Percentiles rank a stretch among this genome's conserved stretches.
Conservation (phyloP, 2,797 vertebrate species). For the Echiichthys vipera region DNA sequence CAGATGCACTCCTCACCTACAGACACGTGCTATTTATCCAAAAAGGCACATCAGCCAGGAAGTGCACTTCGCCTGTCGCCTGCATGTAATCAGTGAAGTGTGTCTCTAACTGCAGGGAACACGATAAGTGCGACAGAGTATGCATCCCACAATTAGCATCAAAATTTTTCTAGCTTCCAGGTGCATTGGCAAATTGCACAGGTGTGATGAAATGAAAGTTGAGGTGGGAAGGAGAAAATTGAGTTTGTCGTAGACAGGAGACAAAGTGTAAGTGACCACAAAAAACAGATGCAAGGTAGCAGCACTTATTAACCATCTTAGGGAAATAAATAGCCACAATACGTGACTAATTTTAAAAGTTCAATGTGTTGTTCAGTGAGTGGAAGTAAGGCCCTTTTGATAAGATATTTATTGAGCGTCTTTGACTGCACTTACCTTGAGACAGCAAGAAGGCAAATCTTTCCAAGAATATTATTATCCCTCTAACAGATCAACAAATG, state of each 20-base stretch:
- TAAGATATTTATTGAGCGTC: conserved; percentile 31
- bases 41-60: conserved; percentile 39
- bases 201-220: conserved; percentile 56
- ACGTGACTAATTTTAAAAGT: conserved; percentile 34
- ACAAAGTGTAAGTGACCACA: not conserved
- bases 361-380: conserved; percentile 10
- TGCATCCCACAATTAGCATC: conserved; percentile 65
- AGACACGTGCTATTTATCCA: conserved; percentile 48
- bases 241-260: not conserved
- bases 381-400: conserved; percentile 20
- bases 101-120: conserved; percentile 57
- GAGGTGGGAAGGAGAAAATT: conserved; percentile 20
- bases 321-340: conserved; percentile 29
- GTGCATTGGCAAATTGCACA: conserved; percentile 64
- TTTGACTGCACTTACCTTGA: conserved; percentile 34
- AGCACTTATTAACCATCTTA: conserved; percentile 21
- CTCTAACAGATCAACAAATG: not conserved
- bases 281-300: not conserved
- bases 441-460: conserved; percentile 5
- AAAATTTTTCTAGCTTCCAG: conserved; percentile 43
- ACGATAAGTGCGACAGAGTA: conserved; percentile 35
- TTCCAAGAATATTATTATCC: conserved; percentile 25
- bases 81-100: conserved; percentile 62
- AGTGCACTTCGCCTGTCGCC: conserved; percentile 57
- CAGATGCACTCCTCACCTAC: conserved; percentile 27